These are phyloP conservation scores for Eristalinus aeneus DNA, from an alignment of 2,888 invertebrate species.

Conservation along the genomic window DNA sequence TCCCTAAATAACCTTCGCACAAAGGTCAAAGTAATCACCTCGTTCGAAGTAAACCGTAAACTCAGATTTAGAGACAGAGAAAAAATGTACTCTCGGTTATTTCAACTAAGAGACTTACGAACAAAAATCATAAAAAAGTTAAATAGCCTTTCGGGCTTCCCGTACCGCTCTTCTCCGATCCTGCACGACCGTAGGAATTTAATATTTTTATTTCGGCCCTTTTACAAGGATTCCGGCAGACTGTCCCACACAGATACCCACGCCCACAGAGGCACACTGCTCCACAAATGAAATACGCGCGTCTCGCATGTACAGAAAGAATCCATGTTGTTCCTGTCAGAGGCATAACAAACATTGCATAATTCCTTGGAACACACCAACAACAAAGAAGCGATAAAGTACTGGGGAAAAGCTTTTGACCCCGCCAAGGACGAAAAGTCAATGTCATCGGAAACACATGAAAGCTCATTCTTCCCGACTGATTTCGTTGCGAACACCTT, in stretches of 20 bases:
- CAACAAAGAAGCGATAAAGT: neutral
- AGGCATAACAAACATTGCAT: constrained; percentile 57
- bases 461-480: constrained; percentile 13
- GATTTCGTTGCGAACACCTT: constrained; percentile 24
- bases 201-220: constrained; percentile 28
- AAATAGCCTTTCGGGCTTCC: constrained; percentile 46
- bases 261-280: constrained; percentile 5
- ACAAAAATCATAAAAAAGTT: constrained; percentile 54
- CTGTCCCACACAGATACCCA: neutral
- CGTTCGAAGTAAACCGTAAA: constrained; percentile 33
- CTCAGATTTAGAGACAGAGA: neutral
- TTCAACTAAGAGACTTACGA: constrained; percentile 20
- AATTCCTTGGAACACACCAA: constrained; percentile 31
- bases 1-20: constrained; percentile 54
- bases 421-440: constrained; percentile 59
- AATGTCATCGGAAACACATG: constrained; percentile 34
- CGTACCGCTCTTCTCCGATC: neutral
- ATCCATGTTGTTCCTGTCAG: constrained; percentile 30
- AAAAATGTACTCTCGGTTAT: constrained; percentile 13
- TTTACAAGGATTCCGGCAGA: constrained; percentile 7
- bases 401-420: constrained; percentile 53
- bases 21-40: constrained; percentile 66
- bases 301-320: neutral
- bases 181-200: neutral
- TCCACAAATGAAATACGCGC: constrained; percentile 4